Conservation (phyloP, 2,888 invertebrate genomes). For the Willowsia nigromaculata region DNA sequence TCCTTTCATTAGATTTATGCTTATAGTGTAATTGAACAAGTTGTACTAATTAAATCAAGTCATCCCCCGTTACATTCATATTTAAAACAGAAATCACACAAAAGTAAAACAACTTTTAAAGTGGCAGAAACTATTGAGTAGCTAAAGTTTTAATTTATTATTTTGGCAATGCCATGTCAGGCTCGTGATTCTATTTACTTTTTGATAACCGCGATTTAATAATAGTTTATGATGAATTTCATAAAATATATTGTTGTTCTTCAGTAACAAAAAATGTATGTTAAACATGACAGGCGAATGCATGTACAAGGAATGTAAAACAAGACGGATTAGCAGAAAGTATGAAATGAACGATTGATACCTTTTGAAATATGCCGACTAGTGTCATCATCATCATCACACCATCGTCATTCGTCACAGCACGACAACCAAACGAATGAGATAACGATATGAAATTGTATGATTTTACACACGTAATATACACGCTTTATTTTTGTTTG, state of each 20-base stretch:
- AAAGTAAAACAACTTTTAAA: no score
- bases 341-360: background rate
- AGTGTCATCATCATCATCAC: slow-evolving; percentile 28
- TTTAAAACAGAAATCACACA: background rate
- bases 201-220: slow-evolving; percentile 37
- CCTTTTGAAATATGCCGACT: slow-evolving; percentile 47
- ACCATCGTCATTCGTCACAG: background rate
- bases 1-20: background rate
- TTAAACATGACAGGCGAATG: slow-evolving; percentile 52
- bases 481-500: slow-evolving; percentile 52
- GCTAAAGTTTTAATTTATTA: background rate
- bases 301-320: slow-evolving; percentile 44
- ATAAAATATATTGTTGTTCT: background rate
- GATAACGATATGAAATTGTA: slow-evolving; percentile 31
- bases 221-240: slow-evolving; percentile 2
- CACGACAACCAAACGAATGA: background rate
- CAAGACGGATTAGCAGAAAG: slow-evolving; percentile 55
- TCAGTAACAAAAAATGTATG: slow-evolving; percentile 2
- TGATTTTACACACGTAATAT: background rate
- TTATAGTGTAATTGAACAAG: no score
- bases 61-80: background rate
- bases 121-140: background rate
- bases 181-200: slow-evolving; percentile 1
- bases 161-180: slow-evolving; percentile 7
- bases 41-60: no score